Conservation (phyloP, 1,140 invertebrate species). For the Nebria ingens region DNA sequence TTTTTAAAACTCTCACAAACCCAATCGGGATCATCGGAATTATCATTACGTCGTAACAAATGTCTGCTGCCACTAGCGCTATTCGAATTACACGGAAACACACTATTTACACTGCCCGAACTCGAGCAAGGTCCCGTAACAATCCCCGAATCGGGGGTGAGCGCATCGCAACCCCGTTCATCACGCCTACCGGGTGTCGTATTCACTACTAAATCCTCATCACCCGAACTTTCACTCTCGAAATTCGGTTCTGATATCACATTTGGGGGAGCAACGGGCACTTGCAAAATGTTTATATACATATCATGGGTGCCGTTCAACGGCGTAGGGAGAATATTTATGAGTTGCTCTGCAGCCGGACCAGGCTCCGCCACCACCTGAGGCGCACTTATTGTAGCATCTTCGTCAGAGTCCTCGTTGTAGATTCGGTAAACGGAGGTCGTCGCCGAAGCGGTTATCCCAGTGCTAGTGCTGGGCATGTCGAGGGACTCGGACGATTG, state of each 20-base stretch:
- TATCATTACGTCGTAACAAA: conserved; percentile 25
- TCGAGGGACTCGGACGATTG: conserved; percentile 24
- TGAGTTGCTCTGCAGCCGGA: conserved; percentile 25
- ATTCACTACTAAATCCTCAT: conserved; percentile 34
- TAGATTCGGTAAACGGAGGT: conserved; percentile 41
- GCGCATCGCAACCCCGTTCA: conserved; percentile 11
- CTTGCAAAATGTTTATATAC: conserved; percentile 37
- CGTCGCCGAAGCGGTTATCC: conserved; percentile 33
- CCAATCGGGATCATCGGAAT: conserved; percentile 38
- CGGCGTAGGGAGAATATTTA: conserved; percentile 43
- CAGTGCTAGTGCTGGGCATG: conserved; percentile 46
- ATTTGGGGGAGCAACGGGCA: conserved; percentile 26
- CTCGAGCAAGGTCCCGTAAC: conserved; percentile 28
- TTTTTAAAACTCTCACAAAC: conserved; percentile 39
- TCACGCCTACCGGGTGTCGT: conserved; percentile 23
- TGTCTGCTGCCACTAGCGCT: conserved; percentile 27
- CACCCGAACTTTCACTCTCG: conserved; percentile 24
- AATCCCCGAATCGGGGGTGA: conserved; percentile 24
- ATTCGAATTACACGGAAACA: conserved; percentile 28
- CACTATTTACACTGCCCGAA: conserved; percentile 11
- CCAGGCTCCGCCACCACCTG: conserved; percentile 21
- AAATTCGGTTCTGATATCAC: conserved; percentile 11
- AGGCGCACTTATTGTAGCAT: conserved; percentile 34
- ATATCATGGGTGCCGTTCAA: conserved; percentile 43
- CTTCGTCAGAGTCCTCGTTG: conserved; percentile 46